These are phyloP conservation scores for Micropterix aruncella DNA, from an alignment of 2,888 invertebrate genomes.

Conservation along the genomic window DNA sequence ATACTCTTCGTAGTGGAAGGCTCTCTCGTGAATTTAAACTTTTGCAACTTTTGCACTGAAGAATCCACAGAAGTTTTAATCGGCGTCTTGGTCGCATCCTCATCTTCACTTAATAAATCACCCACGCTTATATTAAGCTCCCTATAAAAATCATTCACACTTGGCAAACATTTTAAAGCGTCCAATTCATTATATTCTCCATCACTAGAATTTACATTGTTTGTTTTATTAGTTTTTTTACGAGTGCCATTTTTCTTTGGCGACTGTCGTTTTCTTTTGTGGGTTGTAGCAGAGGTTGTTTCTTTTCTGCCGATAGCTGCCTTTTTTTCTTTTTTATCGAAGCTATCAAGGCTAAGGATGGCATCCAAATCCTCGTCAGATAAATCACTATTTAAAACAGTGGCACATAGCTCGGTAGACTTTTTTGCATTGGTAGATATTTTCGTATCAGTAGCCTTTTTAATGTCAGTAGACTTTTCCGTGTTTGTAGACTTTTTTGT, in stretches of 20 bases:
- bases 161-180: conserved; percentile 27
- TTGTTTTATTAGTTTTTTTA: conserved; percentile 24
- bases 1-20: conserved; percentile 10
- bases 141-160: conserved; percentile 31
- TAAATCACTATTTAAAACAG: conserved; percentile 6
- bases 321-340: conserved; percentile 17
- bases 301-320: conserved; percentile 25
- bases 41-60: conserved; percentile 9
- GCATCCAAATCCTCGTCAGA: conserved; percentile 7
- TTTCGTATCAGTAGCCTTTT: conserved; percentile 16
- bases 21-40: conserved; percentile 13
- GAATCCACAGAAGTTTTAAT: conserved; percentile 1
- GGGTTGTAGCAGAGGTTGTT: conserved; percentile 18
- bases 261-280: conserved; percentile 16
- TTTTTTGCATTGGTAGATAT: conserved; percentile 9
- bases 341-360: conserved; percentile 7
- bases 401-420: background rate
- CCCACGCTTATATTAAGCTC: conserved; percentile 24
- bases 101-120: conserved; percentile 10
- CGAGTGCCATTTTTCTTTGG: conserved; percentile 7
- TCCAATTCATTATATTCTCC: conserved; percentile 12
- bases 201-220: conserved; percentile 6
- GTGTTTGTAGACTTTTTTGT: no score
- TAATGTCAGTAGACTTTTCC: conserved; percentile 14
- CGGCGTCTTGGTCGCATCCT: conserved; percentile 9